These are phyloP conservation scores for Cheilosia soror DNA, from an alignment of 2,888 invertebrate genomes.

Conservation along the genomic window DNA sequence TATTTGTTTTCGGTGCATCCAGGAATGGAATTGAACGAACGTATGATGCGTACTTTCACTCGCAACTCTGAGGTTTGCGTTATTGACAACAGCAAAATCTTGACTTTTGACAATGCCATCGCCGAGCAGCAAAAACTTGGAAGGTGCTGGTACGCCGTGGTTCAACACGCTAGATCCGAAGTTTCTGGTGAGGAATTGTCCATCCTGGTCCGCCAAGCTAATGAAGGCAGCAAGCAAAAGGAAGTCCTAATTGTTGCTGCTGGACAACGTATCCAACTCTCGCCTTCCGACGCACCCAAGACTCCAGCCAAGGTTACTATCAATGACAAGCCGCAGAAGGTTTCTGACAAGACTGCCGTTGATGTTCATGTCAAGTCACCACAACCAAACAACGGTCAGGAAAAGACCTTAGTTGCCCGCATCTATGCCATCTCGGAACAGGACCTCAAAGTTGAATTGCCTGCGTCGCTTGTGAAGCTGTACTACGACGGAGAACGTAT, in stretches of 20 bases:
- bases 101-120: slow-evolving; percentile 88
- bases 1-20: slow-evolving; percentile 84
- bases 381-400: slow-evolving; percentile 73
- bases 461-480: slow-evolving; percentile 84
- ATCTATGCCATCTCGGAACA: slow-evolving; percentile 84
- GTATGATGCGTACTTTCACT: slow-evolving; percentile 81
- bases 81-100: slow-evolving; percentile 85
- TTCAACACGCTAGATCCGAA: slow-evolving; percentile 84
- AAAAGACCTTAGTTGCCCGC: slow-evolving; percentile 82
- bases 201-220: slow-evolving; percentile 83
- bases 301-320: slow-evolving; percentile 81
- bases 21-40: slow-evolving; percentile 75
- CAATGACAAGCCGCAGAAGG: slow-evolving; percentile 78
- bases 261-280: slow-evolving; percentile 77
- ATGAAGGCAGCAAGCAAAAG: slow-evolving; percentile 73
- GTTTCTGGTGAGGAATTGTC: slow-evolving; percentile 78
- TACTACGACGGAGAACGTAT: slow-evolving; percentile 86
- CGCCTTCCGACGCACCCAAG: slow-evolving; percentile 74
- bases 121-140: slow-evolving; percentile 85
- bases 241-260: slow-evolving; percentile 84
- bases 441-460: slow-evolving; percentile 85
- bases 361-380: slow-evolving; percentile 80
- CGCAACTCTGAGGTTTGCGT: slow-evolving; percentile 84
- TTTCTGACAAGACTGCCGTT: slow-evolving; percentile 79
- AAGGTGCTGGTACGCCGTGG: slow-evolving; percentile 87